A percentile compares a stretch with the other conserved stretches of the same genome.
phyloP scores from a whole-genome alignment of 2,113 vertebrate genomes.

The Cryptomyrus ogoouensis region DNA sequence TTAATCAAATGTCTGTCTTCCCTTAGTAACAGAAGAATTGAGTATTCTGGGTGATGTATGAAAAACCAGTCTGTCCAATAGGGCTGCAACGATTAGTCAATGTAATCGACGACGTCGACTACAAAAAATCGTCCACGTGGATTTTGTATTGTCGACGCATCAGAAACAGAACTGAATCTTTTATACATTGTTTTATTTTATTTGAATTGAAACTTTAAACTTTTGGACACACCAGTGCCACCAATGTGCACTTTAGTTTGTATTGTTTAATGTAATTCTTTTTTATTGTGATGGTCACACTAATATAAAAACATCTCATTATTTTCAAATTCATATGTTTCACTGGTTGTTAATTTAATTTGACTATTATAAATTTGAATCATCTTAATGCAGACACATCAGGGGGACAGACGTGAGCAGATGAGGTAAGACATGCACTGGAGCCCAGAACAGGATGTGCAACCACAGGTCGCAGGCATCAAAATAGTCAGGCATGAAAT shows the following conservation, averaged over 20 bases:
- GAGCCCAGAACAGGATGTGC: no score
- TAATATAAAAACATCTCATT: neutral
- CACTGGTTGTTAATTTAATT: neutral
- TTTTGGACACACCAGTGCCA: no score
- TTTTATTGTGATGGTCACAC: neutral
- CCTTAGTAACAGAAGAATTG: neutral
- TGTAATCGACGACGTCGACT: no score
- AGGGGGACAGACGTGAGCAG: neutral
- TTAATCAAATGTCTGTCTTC: neutral
- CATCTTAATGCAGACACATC: neutral
- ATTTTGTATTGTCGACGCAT: no score
- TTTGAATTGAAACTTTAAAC: no score
- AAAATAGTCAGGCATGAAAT: no score
- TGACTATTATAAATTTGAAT: conserved; percentile 4
- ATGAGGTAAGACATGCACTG: no score
- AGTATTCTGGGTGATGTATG: neutral
- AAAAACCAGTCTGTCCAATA: neutral
- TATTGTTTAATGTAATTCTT: neutral
- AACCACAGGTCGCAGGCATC: no score
- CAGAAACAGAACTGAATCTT: no score
- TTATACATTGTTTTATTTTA: no score
- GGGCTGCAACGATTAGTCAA: no score
- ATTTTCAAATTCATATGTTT: conserved; percentile 3
- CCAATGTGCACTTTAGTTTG: neutral
- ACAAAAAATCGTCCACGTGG: no score